Evolutionary conservation across 2,888 invertebrate genomes (phyloP), one percentile per base, ranked within the genome.

Genomic region (Nebria brevicollis): DNA sequence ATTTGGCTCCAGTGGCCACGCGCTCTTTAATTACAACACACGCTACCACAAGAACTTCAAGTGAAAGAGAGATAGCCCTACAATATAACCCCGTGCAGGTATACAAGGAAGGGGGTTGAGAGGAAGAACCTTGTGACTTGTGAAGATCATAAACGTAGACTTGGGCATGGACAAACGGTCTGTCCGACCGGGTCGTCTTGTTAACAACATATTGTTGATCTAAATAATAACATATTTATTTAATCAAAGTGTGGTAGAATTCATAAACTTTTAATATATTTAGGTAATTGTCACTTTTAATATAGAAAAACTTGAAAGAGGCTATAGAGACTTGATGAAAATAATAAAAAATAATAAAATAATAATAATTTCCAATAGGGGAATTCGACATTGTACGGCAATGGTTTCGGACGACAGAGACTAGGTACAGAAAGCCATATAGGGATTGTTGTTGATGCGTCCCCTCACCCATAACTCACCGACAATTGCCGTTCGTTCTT

Each of bases 391-490:
- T 11, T 13, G 6, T 54, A 54, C 54, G 54, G 54, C 54, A 6
- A 54, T 54, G 54, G 54, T 54, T 70, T 26, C 70, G 25, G 11
- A 26, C 70, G 70, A 70, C 70, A 70, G 54, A 54, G 54, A 54
- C 20, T 20, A 20, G 20, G 70, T 34, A 70, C 70, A 25, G 70
- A 34, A 26, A 13, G 34, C 25, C 26, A 11, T 25, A 70, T 25
- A 70, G 70, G 70, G 70, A 70, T 70, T 70, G 70, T 70, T 70
- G 70, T 70, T 20, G 70, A 70, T 73, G 73, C 42, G 73, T 73
- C 73, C 73, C 73, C 26, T 26, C 42, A 41, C 42, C 20, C 73
- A 73, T 73, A 73, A 73, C 73, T 73, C 73, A 73, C 41, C 73
- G 73, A 41, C 73, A 73, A 73, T 73, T 73, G 73, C 73, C 73